A percentile compares a stretch with the other conserved stretches of the same genome.
These are phyloP conservation scores for Natator depressus DNA, from an alignment of 2,113 vertebrate species.

Conservation along the genomic window DNA sequence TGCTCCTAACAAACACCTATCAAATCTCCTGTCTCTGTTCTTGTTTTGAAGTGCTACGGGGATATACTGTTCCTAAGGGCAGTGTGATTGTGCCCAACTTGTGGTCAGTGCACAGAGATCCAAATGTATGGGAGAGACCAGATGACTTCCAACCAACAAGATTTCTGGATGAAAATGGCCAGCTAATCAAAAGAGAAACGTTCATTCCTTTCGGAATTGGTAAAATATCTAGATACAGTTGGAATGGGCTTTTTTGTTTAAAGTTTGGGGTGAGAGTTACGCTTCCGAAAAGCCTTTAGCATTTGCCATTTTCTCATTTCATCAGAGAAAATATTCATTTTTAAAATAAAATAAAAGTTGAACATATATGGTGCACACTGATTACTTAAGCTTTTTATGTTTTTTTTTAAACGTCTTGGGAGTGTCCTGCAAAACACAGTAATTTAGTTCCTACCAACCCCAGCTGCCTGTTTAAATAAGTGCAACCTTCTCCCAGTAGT, in stretches of 20 bases:
- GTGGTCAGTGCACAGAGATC: conserved; percentile 94
- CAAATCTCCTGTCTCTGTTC: conserved; percentile 24
- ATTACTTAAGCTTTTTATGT: neutral
- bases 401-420: neutral
- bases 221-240: conserved; percentile 60
- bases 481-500: neutral
- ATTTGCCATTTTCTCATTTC: neutral
- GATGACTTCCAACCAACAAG: conserved; percentile 87
- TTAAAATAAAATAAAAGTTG: neutral
- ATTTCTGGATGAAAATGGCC: conserved; percentile 91
- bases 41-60: conserved; percentile 85
- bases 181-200: conserved; percentile 86
- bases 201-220: conserved; percentile 98
- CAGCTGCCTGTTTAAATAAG: neutral
- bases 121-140: conserved; percentile 90
- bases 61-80: conserved; percentile 93
- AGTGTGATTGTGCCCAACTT: conserved; percentile 90
- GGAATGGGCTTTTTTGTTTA: neutral
- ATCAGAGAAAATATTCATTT: neutral
- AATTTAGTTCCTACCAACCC: neutral
- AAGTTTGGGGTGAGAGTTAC: neutral
- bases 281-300: neutral
- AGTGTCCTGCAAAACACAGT: neutral
- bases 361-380: neutral
- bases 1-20: neutral